A percentile compares a stretch with the other conserved stretches of the same genome.
Conservation (phyloP, 2,113 vertebrate species). For the Sula dactylatra region DNA sequence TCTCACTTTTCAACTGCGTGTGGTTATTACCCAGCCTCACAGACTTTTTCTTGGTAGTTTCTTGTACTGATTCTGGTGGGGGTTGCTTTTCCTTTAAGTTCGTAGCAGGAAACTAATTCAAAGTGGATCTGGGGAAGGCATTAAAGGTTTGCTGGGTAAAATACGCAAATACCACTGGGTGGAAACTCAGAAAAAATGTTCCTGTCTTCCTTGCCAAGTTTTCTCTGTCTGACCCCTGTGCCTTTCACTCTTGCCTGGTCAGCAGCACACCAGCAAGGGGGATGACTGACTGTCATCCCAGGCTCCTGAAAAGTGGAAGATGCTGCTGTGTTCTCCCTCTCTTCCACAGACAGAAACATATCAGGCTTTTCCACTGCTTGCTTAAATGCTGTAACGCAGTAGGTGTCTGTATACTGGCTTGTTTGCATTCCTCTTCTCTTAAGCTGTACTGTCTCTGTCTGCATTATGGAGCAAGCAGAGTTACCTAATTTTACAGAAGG, state of each 20-base stretch:
- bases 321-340: not conserved
- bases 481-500: not conserved
- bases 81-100: not conserved
- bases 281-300: not conserved
- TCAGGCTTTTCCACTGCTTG: not conserved
- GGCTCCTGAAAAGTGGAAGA: not conserved
- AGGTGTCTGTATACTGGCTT: not conserved
- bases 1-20: not conserved
- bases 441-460: not conserved
- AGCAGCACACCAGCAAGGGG: not conserved
- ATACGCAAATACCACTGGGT: not conserved
- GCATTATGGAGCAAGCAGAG: not conserved
- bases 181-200: not conserved
- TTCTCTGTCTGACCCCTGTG: not conserved
- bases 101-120: not conserved
- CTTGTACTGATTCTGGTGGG: not conserved
- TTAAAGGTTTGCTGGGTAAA: not conserved
- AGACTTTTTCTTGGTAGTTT: not conserved
- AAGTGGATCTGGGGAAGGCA: not conserved
- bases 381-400: not conserved
- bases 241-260: not conserved
- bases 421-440: slow-evolving; percentile 17
- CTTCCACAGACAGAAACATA: not conserved
- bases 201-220: not conserved
- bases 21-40: not conserved